Evolutionary conservation across 2,888 invertebrate species (phyloP), one percentile per base, ranked within the genome.

Genomic region (Chrysina gloriosa): DNA sequence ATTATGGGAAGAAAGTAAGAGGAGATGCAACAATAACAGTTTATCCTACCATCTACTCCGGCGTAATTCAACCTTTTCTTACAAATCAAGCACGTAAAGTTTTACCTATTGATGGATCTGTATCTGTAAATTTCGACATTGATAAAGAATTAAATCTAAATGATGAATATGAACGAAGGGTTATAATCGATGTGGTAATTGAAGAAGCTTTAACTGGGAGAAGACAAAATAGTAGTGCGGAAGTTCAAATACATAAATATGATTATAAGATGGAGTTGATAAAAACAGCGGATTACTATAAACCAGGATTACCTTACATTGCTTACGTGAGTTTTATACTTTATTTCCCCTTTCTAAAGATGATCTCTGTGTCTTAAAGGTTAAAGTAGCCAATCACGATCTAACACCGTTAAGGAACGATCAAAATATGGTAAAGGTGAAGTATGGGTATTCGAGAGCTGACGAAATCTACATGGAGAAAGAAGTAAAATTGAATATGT

Each of bases 201-300:
- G 96, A 96, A 81, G 98, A 98, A 85, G 90, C 90, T 65, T 86
- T 95, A 73, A 97, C 97, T 1, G 89, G 92, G 11, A 88, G 95
- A 58, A 89, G 92, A 74, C 93, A 96, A 79, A 95, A 94, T 79
- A 89, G 91, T 11, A 88, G 92, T 0, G 86, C 89, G 1, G 86
- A 92, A 69, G 85, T 95, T 34, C 87, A 90, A 64, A 83, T 97
- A 4, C 95, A 94, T 82, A 90, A 90, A 65, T 89, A 92, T 77
- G 89, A 90, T 72, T 92, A 93, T 76, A 89, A 89, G 74, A 86
- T 95, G 84, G 88, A 91, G 68, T 85, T 94, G 61, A 89, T 95
- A 16, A 89, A 92, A 75, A 91, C 92, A 19, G 93, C 96, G 0
- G 92, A 93, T 74, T 91, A 92, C 72, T 98, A 96, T 84, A 95